Conservation (phyloP, 2,888 invertebrate species). For the Lordiphosa fenestrarum region DNA sequence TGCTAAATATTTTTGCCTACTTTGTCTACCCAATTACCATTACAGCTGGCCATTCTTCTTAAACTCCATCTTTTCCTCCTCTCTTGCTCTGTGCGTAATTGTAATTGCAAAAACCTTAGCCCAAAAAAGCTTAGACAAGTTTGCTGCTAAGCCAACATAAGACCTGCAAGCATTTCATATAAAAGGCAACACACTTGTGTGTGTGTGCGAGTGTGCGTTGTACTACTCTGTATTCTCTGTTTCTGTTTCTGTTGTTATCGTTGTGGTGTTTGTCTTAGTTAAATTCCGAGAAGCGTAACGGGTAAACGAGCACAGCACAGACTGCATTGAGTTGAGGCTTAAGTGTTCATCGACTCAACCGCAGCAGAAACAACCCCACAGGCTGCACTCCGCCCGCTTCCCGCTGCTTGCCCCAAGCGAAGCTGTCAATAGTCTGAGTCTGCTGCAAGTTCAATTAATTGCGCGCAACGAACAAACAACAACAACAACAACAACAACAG, state of each 20-base stretch:
- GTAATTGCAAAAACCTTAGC: constrained; percentile 57
- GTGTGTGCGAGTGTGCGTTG: constrained; percentile 6
- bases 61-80: constrained; percentile 5
- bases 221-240: constrained; percentile 9
- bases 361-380: constrained; percentile 48
- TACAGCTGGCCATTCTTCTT: constrained; percentile 32
- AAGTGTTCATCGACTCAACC: constrained; percentile 72
- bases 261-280: constrained; percentile 73
- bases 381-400: background rate
- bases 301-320: constrained; percentile 60
- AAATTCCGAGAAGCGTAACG: constrained; percentile 72
- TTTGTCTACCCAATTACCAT: constrained; percentile 56
- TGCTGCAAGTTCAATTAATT: constrained; percentile 78
- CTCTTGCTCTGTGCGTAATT: constrained; percentile 53
- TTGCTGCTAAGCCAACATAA: constrained; percentile 76
- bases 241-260: constrained; percentile 64
- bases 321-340: constrained; percentile 69
- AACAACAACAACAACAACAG: constrained; percentile 39
- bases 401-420: constrained; percentile 16
- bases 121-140: constrained; percentile 60
- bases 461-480: constrained; percentile 68
- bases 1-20: constrained; percentile 57
- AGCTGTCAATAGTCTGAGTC: constrained; percentile 70
- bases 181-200: constrained; percentile 70
- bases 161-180: constrained; percentile 69